A percentile compares a stretch with the other conserved stretches of the same genome.
Conservation (phyloP, 2,888 invertebrate genomes). For the Malthinus flaveolus region DNA sequence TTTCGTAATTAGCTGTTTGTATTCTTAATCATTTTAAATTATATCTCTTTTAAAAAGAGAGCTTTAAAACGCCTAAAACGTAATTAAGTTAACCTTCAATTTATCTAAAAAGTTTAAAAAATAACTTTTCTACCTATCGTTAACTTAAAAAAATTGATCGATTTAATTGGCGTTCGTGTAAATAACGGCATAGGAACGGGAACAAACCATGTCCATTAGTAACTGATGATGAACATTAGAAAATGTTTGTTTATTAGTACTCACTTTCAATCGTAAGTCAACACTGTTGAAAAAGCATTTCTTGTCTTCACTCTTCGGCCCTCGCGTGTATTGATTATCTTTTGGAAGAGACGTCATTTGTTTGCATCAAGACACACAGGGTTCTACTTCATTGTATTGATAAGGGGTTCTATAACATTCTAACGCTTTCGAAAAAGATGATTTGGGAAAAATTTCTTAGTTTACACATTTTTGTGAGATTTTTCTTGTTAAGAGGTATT, state of each 20-base stretch:
- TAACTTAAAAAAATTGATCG: not conserved
- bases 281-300: constrained; percentile 37
- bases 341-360: constrained; percentile 43
- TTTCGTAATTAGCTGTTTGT: not conserved
- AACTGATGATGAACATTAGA: constrained; percentile 37
- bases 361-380: constrained; percentile 46
- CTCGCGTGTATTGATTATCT: constrained; percentile 45
- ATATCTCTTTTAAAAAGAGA: not conserved
- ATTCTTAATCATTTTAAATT: not conserved
- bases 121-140: not conserved
- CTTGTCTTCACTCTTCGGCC: constrained; percentile 39
- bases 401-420: constrained; percentile 10
- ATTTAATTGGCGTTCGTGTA: not conserved
- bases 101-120: not conserved
- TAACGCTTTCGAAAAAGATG: constrained; percentile 5
- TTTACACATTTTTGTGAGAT: not conserved
- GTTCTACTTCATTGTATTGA: constrained; percentile 39
- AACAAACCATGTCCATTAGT: constrained; percentile 35
- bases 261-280: constrained; percentile 38
- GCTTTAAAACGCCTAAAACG: not conserved
- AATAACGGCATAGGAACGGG: not conserved
- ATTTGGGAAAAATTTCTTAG: not conserved
- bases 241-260: constrained; percentile 38
- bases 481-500: no score
- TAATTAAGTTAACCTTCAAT: no score